phyloP scores from a whole-genome alignment of 2,113 vertebrate genomes.

The Dolichotis patagonum region DNA sequence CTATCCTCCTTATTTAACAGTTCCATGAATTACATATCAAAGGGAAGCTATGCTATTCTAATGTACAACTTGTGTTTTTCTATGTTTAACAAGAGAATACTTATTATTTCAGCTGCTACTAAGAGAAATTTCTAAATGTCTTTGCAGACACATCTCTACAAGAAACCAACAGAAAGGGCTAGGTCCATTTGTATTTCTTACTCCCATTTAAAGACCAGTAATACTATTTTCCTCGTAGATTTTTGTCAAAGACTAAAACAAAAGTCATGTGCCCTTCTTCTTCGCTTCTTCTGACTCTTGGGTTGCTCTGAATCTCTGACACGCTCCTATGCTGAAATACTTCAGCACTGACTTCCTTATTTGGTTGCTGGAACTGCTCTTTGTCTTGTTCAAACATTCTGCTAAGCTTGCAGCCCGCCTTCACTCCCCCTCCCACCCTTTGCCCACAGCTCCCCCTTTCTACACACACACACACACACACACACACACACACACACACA shows the following conservation, averaged over 20 bases:
- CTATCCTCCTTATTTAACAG: not conserved
- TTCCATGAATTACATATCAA: not conserved
- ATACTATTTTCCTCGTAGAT: not conserved
- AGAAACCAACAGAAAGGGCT: not conserved
- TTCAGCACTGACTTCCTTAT: conserved; percentile 93
- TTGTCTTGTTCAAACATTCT: conserved; percentile 87
- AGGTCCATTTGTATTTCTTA: conserved; percentile 2
- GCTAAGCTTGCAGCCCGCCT: conserved; percentile 81
- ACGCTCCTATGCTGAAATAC: conserved; percentile 90
- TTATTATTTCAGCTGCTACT: conserved; percentile 54
- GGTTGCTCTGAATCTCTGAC: conserved; percentile 67
- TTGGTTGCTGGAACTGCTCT: conserved; percentile 93
- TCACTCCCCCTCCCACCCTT: conserved; percentile 60
- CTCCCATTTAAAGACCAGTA: not conserved
- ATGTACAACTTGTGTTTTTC: not conserved
- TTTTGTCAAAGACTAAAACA: conserved; percentile 53
- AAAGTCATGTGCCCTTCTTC: conserved; percentile 63
- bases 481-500: conserved; percentile 62
- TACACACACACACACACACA: conserved; percentile 45
- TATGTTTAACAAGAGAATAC: conserved; percentile 35
- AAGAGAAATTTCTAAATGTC: conserved; percentile 30
- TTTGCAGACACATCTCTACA: not conserved
- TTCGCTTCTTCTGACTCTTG: conserved; percentile 68
- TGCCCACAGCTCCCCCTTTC: conserved; percentile 41
- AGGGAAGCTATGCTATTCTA: not conserved